phyloP scores from a whole-genome alignment of 2,888 invertebrate species.

The Atrina japonica region DNA sequence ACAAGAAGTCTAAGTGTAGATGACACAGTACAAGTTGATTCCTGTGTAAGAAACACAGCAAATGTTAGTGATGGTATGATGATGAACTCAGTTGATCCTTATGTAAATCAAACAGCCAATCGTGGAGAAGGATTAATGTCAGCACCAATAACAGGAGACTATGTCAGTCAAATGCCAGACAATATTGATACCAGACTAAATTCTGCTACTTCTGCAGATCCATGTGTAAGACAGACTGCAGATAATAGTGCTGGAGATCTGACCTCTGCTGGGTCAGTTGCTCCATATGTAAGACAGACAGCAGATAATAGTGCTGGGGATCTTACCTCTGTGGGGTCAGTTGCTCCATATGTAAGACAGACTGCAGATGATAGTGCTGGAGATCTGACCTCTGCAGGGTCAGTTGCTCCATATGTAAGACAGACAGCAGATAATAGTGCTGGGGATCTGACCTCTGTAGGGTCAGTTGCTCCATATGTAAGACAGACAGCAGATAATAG shows the following conservation, averaged over 20 bases:
- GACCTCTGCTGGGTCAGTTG: background rate
- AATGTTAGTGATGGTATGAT: no score
- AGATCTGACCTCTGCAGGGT: background rate
- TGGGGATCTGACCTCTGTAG: no score
- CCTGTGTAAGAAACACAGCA: no score
- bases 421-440: background rate
- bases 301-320: slow-evolving; percentile 1
- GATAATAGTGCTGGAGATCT: background rate
- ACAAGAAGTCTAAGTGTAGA: no score
- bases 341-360: slow-evolving; percentile 5
- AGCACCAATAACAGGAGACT: no score
- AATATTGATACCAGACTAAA: background rate
- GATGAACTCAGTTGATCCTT: no score
- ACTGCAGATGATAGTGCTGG: background rate
- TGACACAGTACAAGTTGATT: no score
- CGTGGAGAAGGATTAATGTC: no score
- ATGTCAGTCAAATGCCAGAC: no score
- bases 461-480: no score
- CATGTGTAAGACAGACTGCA: slow-evolving; percentile 8
- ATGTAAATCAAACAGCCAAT: no score
- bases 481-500: no score
- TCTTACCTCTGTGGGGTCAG: background rate
- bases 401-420: slow-evolving; percentile 15
- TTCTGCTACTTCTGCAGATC: slow-evolving; percentile 4
- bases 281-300: slow-evolving; percentile 7